These are phyloP conservation scores for Drosophila guanche DNA, from an alignment of 1,140 invertebrate species.

Conservation along the genomic window DNA sequence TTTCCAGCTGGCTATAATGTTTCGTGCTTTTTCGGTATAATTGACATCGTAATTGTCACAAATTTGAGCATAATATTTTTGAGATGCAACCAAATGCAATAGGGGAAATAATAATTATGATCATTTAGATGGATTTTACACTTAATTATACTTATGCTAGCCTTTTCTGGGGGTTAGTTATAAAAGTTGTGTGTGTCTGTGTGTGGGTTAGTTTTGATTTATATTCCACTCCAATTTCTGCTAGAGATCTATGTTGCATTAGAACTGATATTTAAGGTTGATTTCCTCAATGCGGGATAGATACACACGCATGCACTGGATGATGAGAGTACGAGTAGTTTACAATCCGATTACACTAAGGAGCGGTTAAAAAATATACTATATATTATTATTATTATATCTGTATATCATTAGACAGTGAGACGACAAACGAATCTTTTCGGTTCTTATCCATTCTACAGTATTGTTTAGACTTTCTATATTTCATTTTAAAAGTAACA, in stretches of 20 bases:
- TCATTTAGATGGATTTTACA: conserved; percentile 3
- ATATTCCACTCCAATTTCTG: conserved; percentile 47
- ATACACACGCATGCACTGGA: conserved; percentile 19
- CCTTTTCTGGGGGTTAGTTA: conserved; percentile 32
- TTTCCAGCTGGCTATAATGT: neutral
- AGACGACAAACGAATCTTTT: conserved; percentile 7
- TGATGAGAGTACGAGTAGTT: conserved; percentile 35
- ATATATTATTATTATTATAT: conserved; percentile 18
- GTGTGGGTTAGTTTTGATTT: conserved; percentile 56
- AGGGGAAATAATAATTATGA: neutral
- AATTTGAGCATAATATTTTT: conserved; percentile 9
- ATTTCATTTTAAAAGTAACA: conserved; percentile 60
- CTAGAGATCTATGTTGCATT: conserved; percentile 33
- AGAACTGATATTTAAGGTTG: conserved; percentile 61
- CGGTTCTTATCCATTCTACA: neutral
- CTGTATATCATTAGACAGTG: conserved; percentile 30
- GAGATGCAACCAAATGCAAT: conserved; percentile 1
- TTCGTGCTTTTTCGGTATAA: conserved; percentile 36
- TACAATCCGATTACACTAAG: conserved; percentile 58
- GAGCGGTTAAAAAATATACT: conserved; percentile 57
- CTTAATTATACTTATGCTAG: conserved; percentile 36
- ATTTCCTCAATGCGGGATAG: conserved; percentile 28
- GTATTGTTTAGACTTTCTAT: neutral
- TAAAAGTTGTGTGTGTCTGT: conserved; percentile 40
- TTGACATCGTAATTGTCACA: conserved; percentile 54